Conservation (phyloP, 2,797 vertebrate species). For the Strix occidentalis region DNA sequence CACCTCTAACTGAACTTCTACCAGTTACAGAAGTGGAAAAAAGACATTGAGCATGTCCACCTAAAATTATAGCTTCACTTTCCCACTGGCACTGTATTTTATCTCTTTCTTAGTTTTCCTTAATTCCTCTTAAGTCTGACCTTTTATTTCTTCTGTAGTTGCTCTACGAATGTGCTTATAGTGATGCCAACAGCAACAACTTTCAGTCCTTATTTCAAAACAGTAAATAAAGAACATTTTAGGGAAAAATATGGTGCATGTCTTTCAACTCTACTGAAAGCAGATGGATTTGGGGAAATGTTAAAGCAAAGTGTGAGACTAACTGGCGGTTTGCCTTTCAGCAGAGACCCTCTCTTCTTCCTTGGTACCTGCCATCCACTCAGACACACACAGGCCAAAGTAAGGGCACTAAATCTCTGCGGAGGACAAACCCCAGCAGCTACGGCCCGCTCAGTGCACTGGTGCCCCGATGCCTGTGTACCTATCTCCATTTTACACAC, state of each 20-base stretch:
- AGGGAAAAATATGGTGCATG: fast-evolving
- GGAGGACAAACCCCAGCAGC: not conserved
- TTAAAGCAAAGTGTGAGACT: not conserved
- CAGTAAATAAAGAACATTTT: not conserved
- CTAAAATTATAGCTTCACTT: not conserved
- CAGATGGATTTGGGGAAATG: not conserved
- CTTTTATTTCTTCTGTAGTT: not conserved
- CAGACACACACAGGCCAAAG: not conserved
- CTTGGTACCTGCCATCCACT: not conserved
- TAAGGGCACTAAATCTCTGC: not conserved
- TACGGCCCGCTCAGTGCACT: fast-evolving
- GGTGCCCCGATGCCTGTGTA: fast-evolving
- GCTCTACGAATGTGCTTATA: not conserved
- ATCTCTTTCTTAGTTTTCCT: not conserved
- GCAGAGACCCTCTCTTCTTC: not conserved
- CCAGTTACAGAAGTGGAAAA: not conserved
- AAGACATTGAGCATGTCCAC: not conserved
- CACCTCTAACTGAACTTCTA: not conserved
- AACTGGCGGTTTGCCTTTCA: fast-evolving
- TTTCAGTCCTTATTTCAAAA: not conserved
- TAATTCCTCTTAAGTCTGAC: not conserved
- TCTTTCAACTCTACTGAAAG: not conserved
- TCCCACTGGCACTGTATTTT: not conserved
- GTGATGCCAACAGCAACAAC: not conserved
- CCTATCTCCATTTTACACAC: fast-evolving